phyloP scores from a whole-genome alignment of 2,113 vertebrate species.

The Limnothrissa miodon region DNA sequence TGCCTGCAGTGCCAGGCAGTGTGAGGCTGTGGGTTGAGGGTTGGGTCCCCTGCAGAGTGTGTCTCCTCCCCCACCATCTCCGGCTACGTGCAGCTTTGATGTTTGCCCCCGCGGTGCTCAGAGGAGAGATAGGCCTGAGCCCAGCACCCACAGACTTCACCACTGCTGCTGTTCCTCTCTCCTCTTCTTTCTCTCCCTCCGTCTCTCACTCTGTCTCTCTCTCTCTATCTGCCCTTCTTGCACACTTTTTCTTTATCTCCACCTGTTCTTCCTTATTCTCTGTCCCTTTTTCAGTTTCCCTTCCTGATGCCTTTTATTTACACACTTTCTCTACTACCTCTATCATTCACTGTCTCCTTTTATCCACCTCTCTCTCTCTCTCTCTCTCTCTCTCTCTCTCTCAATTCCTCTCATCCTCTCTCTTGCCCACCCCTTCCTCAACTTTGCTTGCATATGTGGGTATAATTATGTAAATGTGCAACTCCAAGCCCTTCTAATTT shows the following conservation, averaged over 20 bases:
- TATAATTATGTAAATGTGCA: constrained; percentile 10
- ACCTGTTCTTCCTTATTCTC: not conserved
- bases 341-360: not conserved
- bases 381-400: not conserved
- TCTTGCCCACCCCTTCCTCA: not conserved
- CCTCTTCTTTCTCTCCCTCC: not conserved
- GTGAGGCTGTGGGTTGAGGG: not conserved
- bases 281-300: not conserved
- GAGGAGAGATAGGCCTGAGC: not conserved
- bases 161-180: not conserved
- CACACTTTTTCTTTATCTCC: not conserved
- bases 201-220: not conserved
- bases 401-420: too few relatives aligned
- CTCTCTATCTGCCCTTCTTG: not conserved
- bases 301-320: not conserved
- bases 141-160: constrained; percentile 1
- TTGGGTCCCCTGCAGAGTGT: not conserved
- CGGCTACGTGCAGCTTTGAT: not conserved
- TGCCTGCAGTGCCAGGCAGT: not conserved
- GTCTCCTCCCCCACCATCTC: not conserved
- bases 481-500: not conserved
- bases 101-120: constrained; percentile 4
- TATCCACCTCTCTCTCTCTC: not conserved
- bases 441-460: constrained; percentile 1
- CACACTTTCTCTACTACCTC: not conserved